Evolutionary conservation across 2,888 invertebrate genomes (phyloP).

Genomic region (Meloe dianella): DNA sequence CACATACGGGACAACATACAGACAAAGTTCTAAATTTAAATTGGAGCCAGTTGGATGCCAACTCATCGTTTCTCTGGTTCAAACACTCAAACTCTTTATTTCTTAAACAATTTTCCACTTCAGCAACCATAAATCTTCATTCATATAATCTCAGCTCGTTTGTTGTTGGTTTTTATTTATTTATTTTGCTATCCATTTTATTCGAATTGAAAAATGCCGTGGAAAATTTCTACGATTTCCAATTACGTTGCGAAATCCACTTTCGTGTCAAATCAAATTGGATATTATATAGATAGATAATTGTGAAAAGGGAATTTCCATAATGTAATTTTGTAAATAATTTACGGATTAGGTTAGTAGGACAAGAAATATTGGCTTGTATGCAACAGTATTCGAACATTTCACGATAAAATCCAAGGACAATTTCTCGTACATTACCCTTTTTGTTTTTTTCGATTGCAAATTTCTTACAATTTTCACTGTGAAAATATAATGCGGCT

Average conservation of each 20-base stretch:
- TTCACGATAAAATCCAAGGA: background rate
- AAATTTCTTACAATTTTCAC: too few relatives aligned
- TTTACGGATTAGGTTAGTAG: constrained; percentile 11
- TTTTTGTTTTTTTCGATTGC: background rate
- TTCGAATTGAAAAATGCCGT: too few relatives aligned
- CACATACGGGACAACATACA: constrained; percentile 1
- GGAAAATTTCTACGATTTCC: background rate
- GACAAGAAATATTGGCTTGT: constrained; percentile 9
- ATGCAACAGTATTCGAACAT: background rate
- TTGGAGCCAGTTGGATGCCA: constrained; percentile 7
- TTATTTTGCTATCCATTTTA: too few relatives aligned
- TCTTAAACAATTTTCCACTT: constrained; percentile 3
- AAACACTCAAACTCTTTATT: background rate
- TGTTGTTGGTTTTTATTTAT: background rate
- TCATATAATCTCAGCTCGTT: background rate
- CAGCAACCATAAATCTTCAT: background rate
- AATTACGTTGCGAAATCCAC: background rate
- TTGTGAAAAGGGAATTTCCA: background rate
- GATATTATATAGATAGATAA: background rate
- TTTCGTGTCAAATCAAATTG: background rate
- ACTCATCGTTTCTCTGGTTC: background rate
- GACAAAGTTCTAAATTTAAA: constrained; percentile 5
- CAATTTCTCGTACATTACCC: background rate
- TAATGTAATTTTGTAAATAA: constrained; percentile 2
- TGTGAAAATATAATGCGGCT: too few relatives aligned